A percentile compares a stretch with the other conserved stretches of the same genome.
Conservation (phyloP, 2,888 invertebrate genomes). For the Hoplodrina blanda region DNA sequence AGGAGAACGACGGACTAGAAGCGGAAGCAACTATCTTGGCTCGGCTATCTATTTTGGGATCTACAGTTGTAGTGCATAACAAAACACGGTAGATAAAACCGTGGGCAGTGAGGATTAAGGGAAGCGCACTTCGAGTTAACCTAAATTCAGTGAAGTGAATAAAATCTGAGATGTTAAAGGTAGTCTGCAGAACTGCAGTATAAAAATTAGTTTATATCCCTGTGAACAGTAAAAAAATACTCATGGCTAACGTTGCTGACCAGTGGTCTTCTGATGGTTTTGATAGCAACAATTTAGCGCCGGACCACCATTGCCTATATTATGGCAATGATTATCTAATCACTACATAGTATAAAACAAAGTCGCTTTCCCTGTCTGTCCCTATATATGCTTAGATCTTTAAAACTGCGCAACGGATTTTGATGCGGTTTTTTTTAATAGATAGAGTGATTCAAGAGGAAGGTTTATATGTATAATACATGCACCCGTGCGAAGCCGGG, state of each 20-base stretch:
- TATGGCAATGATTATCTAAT: not conserved
- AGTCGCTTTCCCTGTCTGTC: too few species aligned
- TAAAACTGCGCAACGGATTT: too few species aligned
- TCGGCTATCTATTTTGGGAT: conserved; percentile 49
- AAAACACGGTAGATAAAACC: conserved; percentile 37
- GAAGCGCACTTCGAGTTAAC: conserved; percentile 8
- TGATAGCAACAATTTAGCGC: not conserved
- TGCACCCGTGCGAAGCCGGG: too few species aligned
- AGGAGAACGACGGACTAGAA: conserved; percentile 19
- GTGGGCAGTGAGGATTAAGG: conserved; percentile 27
- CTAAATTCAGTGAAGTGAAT: not conserved
- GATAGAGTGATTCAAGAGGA: too few species aligned
- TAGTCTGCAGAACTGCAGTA: not conserved
- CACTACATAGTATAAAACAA: too few species aligned
- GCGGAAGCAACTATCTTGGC: conserved; percentile 57
- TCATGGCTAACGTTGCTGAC: too few species aligned
- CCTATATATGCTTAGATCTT: too few species aligned
- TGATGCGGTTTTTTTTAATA: too few species aligned
- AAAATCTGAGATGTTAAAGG: not conserved
- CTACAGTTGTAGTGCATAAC: conserved; percentile 38
- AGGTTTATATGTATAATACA: too few species aligned
- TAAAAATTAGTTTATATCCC: not conserved
- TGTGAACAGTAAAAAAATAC: too few species aligned
- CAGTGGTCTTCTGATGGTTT: not conserved
- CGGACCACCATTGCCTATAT: not conserved